Percentiles rank a stretch among this genome's conserved stretches.
phyloP scores from a whole-genome alignment of 2,888 invertebrate genomes.

The Drosophila buzzatii region DNA sequence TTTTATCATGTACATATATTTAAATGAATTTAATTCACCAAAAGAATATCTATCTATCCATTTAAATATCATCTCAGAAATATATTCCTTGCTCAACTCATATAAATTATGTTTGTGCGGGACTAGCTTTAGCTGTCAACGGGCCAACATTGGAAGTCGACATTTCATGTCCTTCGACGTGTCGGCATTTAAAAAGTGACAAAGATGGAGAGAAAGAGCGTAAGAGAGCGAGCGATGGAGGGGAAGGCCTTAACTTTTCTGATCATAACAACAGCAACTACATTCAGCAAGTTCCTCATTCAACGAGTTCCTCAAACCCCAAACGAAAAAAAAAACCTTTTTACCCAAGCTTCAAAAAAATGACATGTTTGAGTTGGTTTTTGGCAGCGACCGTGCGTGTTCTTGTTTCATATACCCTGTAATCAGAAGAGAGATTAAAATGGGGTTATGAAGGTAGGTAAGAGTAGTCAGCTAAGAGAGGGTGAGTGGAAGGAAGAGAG shows the following conservation, averaged over 20 bases:
- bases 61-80: slow-evolving; percentile 1
- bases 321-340: neutral
- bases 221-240: neutral
- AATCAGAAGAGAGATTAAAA: neutral
- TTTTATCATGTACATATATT: neutral
- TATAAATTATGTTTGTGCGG: neutral
- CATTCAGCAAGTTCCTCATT: slow-evolving; percentile 7
- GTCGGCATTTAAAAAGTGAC: slow-evolving; percentile 17
- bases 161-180: slow-evolving; percentile 47
- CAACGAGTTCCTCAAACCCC: slow-evolving; percentile 5
- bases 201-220: neutral
- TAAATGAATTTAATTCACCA: neutral
- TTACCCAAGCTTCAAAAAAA: neutral
- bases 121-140: slow-evolving; percentile 8
- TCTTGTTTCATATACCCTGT: slow-evolving; percentile 25
- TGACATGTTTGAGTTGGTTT: slow-evolving; percentile 26
- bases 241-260: slow-evolving; percentile 42
- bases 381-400: slow-evolving; percentile 7
- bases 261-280: slow-evolving; percentile 18
- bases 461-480: no score
- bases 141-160: slow-evolving; percentile 12
- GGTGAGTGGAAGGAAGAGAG: neutral
- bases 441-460: no score
- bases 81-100: neutral
- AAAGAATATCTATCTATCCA: neutral